Conservation (phyloP, 2,113 vertebrate genomes). For the Onychostoma macrolepis region DNA sequence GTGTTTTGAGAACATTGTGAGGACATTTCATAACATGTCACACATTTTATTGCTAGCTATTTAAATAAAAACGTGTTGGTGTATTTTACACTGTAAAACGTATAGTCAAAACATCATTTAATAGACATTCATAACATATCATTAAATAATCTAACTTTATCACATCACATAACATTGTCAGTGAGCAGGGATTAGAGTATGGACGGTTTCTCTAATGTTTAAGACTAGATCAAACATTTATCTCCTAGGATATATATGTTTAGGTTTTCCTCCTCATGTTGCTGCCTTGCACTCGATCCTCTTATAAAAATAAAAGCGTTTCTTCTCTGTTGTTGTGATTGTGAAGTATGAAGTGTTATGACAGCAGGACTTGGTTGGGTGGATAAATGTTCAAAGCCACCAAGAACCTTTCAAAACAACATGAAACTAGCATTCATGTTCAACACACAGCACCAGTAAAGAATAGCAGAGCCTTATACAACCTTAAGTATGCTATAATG, state of each 20-base stretch:
- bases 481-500: background rate
- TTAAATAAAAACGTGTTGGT: background rate
- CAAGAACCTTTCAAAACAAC: background rate
- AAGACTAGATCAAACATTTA: background rate
- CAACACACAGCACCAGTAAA: background rate
- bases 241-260: background rate
- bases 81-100: background rate
- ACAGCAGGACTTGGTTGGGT: background rate
- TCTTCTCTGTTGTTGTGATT: background rate
- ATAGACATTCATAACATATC: background rate
- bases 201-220: background rate
- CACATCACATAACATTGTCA: background rate
- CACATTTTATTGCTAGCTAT: background rate
- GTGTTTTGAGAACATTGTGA: background rate
- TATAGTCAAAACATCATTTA: background rate
- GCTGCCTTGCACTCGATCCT: background rate
- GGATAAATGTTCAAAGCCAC: background rate
- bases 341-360: slow-evolving; percentile 24
- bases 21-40: background rate
- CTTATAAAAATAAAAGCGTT: slow-evolving; percentile 8
- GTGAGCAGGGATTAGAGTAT: background rate
- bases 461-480: background rate
- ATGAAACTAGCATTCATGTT: background rate
- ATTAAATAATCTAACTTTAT: background rate
- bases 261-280: background rate